These are phyloP conservation scores for Drosophila lini DNA, from an alignment of 1,140 invertebrate genomes.

Conservation along the genomic window DNA sequence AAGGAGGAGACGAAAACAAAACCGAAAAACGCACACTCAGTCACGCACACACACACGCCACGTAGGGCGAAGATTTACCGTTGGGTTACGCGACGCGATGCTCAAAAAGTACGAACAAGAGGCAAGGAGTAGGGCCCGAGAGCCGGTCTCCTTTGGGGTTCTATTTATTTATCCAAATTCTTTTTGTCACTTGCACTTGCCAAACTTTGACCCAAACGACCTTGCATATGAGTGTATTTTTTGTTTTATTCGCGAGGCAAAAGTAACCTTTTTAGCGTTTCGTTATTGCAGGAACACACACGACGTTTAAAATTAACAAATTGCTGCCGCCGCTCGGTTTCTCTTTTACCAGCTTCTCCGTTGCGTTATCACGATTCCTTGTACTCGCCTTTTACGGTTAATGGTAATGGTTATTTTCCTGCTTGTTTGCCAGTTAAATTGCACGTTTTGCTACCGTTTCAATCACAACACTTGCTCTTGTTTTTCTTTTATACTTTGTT, in stretches of 20 bases:
- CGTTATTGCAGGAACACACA: constrained; percentile 59
- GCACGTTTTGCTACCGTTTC: constrained; percentile 27
- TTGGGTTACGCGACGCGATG: constrained; percentile 34
- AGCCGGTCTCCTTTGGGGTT: constrained; percentile 18
- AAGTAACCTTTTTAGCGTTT: constrained; percentile 9
- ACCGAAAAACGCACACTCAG: constrained; percentile 47
- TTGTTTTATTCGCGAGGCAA: not conserved
- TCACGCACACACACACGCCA: constrained; percentile 30
- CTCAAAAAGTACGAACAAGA: constrained; percentile 9
- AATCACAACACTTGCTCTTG: constrained; percentile 27
- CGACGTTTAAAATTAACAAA: constrained; percentile 54
- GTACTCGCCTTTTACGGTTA: constrained; percentile 7
- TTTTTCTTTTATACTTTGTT: constrained; percentile 4
- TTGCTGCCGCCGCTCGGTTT: constrained; percentile 16
- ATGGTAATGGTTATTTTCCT: constrained; percentile 25
- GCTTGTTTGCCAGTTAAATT: constrained; percentile 29
- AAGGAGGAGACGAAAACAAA: constrained; percentile 26
- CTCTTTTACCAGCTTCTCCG: constrained; percentile 16
- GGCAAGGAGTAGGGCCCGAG: not conserved
- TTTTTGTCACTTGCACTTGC: constrained; percentile 47
- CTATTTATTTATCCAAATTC: constrained; percentile 28
- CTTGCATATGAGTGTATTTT: constrained; percentile 10
- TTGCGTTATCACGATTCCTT: constrained; percentile 37
- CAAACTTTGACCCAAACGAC: constrained; percentile 44
- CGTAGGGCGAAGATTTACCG: constrained; percentile 46